Conservation (phyloP, 2,888 invertebrate genomes). For the Metopia argyrocephala region DNA sequence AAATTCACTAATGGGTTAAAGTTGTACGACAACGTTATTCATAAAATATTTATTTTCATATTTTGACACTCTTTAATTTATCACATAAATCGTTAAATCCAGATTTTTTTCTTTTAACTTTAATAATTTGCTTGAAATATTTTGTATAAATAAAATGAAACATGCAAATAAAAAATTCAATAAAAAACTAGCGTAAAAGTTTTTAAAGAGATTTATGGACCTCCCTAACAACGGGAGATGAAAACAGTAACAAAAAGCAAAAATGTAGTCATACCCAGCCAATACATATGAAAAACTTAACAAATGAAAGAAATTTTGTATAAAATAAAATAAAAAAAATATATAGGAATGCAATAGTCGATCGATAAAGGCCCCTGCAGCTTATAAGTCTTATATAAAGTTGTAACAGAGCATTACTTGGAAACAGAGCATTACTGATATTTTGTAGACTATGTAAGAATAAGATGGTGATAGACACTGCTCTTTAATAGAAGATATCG, state of each 20-base stretch:
- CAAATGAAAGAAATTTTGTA: conserved; percentile 7
- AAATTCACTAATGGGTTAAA: no score
- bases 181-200: conserved; percentile 53
- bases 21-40: no score
- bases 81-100: conserved; percentile 71
- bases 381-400: neutral
- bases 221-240: conserved; percentile 76
- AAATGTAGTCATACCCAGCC: neutral
- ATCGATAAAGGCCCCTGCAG: neutral
- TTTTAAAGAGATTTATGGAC: conserved; percentile 72
- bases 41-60: conserved; percentile 39
- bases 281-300: conserved; percentile 36
- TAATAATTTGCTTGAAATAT: conserved; percentile 75
- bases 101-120: conserved; percentile 55
- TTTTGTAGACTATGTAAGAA: no score
- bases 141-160: conserved; percentile 71
- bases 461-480: no score
- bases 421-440: no score
- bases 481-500: no score
- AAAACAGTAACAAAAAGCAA: conserved; percentile 68
- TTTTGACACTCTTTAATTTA: conserved; percentile 64
- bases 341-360: neutral
- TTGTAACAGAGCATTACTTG: no score
- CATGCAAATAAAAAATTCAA: conserved; percentile 66
- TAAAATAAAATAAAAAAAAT: conserved; percentile 1